Conservation (phyloP, 2,888 invertebrate species). For the Latrodectus elegans region DNA sequence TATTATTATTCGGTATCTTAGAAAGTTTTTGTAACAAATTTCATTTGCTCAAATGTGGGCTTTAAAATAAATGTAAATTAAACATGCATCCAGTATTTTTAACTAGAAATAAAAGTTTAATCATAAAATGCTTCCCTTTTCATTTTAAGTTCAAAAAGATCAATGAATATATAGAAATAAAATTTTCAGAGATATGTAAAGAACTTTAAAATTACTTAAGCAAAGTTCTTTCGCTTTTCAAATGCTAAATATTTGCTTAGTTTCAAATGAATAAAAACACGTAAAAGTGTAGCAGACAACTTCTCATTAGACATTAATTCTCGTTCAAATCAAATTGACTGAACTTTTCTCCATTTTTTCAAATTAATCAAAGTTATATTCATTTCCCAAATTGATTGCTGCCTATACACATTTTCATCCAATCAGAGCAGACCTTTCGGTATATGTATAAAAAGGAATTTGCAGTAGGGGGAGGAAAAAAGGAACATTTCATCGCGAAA, state of each 20-base stretch:
- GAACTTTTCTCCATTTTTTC: slow-evolving; percentile 10
- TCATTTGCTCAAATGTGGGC: no score
- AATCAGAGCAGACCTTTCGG: neutral
- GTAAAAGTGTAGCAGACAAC: neutral
- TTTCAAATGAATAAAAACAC: slow-evolving; percentile 7
- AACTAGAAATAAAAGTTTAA: no score
- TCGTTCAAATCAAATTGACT: slow-evolving; percentile 16
- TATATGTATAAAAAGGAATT: neutral
- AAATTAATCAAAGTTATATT: slow-evolving; percentile 42
- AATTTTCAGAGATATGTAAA: no score
- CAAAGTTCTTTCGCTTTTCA: neutral
- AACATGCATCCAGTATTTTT: no score
- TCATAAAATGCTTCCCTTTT: no score
- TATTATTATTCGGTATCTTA: no score
- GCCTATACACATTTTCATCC: neutral
- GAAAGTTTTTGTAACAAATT: no score
- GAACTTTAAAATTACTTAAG: no score
- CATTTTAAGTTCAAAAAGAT: no score
- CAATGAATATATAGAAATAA: no score
- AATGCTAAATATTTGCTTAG: slow-evolving; percentile 16
- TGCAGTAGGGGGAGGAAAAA: neutral
- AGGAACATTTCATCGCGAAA: neutral
- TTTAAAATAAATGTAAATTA: no score
- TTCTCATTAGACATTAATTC: slow-evolving; percentile 23
- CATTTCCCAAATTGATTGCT: slow-evolving; percentile 47